These are phyloP conservation scores for Drosophila sp. DNA, from an alignment of 1,140 invertebrate species.

Conservation along the genomic window DNA sequence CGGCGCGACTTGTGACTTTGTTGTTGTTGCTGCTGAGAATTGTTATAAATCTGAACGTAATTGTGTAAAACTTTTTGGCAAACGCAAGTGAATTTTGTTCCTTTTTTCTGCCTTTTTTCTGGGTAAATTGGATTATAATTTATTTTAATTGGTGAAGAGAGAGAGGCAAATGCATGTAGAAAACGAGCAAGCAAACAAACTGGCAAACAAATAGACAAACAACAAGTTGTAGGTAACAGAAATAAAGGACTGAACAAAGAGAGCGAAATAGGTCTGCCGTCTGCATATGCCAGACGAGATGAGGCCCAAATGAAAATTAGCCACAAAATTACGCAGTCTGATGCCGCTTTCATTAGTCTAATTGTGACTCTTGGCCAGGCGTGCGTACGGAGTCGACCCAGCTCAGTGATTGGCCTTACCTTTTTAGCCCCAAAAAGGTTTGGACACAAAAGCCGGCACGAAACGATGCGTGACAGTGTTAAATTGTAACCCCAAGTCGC, in stretches of 20 bases:
- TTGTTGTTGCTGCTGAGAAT: conserved; percentile 30
- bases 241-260: conserved; percentile 13
- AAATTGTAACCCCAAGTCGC: conserved; percentile 49
- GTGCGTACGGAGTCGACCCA: conserved; percentile 35
- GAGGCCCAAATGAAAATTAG: conserved; percentile 55
- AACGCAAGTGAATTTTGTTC: conserved; percentile 17
- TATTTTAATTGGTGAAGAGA: conserved; percentile 74
- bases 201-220: conserved; percentile 18
- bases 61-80: conserved; percentile 53
- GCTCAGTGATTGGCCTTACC: conserved; percentile 66
- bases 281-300: conserved; percentile 20
- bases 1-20: conserved; percentile 30
- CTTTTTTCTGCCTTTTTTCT: conserved; percentile 26
- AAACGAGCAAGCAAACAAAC: conserved; percentile 35
- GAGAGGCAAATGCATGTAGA: conserved; percentile 45
- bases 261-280: background rate
- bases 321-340: conserved; percentile 72
- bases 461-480: conserved; percentile 78
- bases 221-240: conserved; percentile 7
- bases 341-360: conserved; percentile 79
- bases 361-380: conserved; percentile 69
- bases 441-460: conserved; percentile 52
- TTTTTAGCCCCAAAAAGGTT: conserved; percentile 46
- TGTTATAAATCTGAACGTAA: conserved; percentile 65
- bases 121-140: conserved; percentile 77